phyloP scores from a whole-genome alignment of 2,797 vertebrate species.

The Pseudochirops cupreus region DNA sequence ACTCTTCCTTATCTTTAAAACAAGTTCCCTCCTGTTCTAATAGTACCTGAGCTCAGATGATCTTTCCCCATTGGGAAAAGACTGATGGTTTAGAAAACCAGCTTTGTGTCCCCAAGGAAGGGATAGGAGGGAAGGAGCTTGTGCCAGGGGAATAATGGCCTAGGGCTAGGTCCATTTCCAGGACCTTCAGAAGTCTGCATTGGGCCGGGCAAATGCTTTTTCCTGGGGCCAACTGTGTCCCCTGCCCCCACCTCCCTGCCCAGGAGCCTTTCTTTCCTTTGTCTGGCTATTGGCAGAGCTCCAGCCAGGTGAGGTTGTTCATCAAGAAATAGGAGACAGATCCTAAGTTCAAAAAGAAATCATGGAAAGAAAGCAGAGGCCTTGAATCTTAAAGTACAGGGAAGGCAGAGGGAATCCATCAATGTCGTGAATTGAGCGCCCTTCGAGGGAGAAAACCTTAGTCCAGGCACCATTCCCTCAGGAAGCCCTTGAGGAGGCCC shows the following conservation, averaged over 20 bases:
- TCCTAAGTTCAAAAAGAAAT: background rate
- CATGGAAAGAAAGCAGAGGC: background rate
- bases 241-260: background rate
- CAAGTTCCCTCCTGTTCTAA: background rate
- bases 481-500: background rate
- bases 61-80: background rate
- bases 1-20: background rate
- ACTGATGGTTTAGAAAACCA: background rate
- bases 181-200: background rate
- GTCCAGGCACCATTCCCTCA: background rate
- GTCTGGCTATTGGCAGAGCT: background rate
- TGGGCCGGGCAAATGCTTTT: background rate
- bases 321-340: background rate
- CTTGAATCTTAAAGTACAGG: background rate
- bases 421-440: background rate
- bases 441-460: background rate
- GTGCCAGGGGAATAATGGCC: background rate
- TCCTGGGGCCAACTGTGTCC: background rate
- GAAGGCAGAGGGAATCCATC: background rate
- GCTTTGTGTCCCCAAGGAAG: background rate
- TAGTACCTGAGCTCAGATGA: background rate
- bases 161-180: background rate
- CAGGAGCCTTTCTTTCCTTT: background rate
- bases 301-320: background rate
- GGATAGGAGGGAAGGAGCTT: background rate